Base-by-base conservation (phyloP, 2,113 vertebrate species). In the Apodemus sylvaticus region DNA sequence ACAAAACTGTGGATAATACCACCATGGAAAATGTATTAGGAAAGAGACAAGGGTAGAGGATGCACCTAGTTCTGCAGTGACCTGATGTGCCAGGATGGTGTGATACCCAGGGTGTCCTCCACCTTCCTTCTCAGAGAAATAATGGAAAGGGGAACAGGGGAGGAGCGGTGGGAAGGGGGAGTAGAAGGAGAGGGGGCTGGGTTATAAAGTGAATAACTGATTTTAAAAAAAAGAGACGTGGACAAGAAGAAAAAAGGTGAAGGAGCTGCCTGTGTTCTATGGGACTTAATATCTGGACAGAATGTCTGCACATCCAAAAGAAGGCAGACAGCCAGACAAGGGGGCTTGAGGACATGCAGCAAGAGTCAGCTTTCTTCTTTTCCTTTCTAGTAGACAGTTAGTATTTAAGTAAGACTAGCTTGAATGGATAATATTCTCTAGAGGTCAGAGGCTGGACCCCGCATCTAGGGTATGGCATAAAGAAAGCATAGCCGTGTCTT, bases 361-460 rank as follows among this genome's bases (percentile, higher is more conserved):
- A 12, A 29, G 82, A 34, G 24, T 31, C 3, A 48, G 5, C 0
- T 4, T 78, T 82, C 64, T 77, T 31, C 62, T 76, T 31, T 29
- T 68, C 86, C 89, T 71, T 34, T 55, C 34, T 11, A 53, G 14
- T 22, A 29, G 9, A 60, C 45, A 83, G 83, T 42, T 83, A 60
- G 90, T 90, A 91, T 79, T 77, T 87, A 48, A 45, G 78, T 79
- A 71, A 74, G 71, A 76, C 62, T 81, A 94, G 79, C 66, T 71
- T 78, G 89, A 74, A 96, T 78, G 36, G 13, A 58, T 78, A 92
- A 64, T 58, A 55, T 83, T 92, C 87, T 89, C 62, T 1, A 6
- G 77, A 91, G 86, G 83, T 83, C 86, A 74, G 71, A n/a, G 17
- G 66, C 85, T 42, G 42, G 7, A 45, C 9, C 16, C 88, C 1